phyloP scores from a whole-genome alignment of 2,888 invertebrate species.

The Campoplex capitator region DNA sequence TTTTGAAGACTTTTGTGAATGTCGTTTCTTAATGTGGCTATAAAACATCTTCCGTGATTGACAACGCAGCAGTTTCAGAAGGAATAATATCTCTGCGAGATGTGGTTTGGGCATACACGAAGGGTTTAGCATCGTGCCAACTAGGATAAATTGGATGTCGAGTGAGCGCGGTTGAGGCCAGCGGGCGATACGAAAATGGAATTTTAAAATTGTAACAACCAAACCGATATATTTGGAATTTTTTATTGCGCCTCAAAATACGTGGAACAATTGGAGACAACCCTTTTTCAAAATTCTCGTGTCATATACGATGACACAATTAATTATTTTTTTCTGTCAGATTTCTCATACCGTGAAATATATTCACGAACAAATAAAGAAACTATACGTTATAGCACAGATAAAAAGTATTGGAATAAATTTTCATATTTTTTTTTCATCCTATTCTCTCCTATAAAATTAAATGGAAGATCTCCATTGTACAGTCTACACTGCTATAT shows the following conservation, averaged over 20 bases:
- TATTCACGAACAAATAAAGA: too few relatives aligned
- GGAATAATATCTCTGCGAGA: neutral
- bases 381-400: too few relatives aligned
- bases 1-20: slow-evolving; percentile 16
- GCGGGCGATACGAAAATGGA: too few relatives aligned
- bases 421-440: neutral
- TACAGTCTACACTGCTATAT: neutral
- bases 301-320: too few relatives aligned
- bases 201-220: neutral
- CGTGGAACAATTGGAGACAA: neutral
- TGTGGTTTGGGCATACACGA: neutral
- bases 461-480: neutral
- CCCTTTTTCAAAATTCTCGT: neutral
- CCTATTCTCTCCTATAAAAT: neutral
- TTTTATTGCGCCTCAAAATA: neutral
- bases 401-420: too few relatives aligned
- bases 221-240: neutral
- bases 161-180: too few relatives aligned
- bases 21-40: neutral
- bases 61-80: slow-evolving; percentile 1
- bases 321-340: too few relatives aligned
- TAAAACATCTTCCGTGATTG: slow-evolving; percentile 16
- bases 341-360: too few relatives aligned
- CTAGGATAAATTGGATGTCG: too few relatives aligned
- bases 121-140: neutral